Base-by-base conservation (phyloP, 2,113 vertebrate genomes). In the Bettongia penicillata region DNA sequence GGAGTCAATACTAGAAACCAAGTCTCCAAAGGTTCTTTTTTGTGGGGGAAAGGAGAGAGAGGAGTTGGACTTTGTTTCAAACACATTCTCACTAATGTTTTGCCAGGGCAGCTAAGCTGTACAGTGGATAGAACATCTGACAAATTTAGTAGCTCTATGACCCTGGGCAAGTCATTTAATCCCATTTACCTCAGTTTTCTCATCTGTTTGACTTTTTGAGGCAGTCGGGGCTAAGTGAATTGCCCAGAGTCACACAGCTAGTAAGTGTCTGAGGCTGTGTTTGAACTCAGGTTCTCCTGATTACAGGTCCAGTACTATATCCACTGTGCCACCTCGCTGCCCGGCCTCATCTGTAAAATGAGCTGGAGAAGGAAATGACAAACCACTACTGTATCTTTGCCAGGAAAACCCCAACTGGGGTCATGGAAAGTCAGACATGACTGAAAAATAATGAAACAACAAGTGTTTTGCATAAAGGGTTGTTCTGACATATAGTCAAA, bases 401-500 rank as follows among this genome's bases (percentile, higher is more conserved):
- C 31, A 68, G 37, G 61, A 68, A 68, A 68, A 68, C 61, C 31
- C 11, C 61, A 68, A 68, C 14, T 68, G 61, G 31, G 57, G 61
- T 68, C 61, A 61, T 25, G 3, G 12, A 61, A 31, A 61, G 57
- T 61, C 57, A 61, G 57, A 61, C 28, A 61, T 31, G 28, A 61
- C 31, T 37, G 31, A 68, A 68, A 68, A 68, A 37, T 68, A 12
- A 68, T 31, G 5, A 28, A 68, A 68, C 31, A 68, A 68, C 61
- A 68, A 68, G 43, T 43, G 68, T 43, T 84, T 93, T 28, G 53
- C 43, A n/a, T 51, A 93, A 68, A 25, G 16, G 23, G 22, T n/a
- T 49, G 53, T 89, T n/a, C 12, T 23, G 28, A 57, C 1, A 48
- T 0, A 0, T 16, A 43, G 68, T 84, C 68, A 84, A 84, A 84